A percentile compares a stretch with the other conserved stretches of the same genome.
Conservation (phyloP, 2,797 vertebrate genomes). For the Urocyon cinereoargenteus region DNA sequence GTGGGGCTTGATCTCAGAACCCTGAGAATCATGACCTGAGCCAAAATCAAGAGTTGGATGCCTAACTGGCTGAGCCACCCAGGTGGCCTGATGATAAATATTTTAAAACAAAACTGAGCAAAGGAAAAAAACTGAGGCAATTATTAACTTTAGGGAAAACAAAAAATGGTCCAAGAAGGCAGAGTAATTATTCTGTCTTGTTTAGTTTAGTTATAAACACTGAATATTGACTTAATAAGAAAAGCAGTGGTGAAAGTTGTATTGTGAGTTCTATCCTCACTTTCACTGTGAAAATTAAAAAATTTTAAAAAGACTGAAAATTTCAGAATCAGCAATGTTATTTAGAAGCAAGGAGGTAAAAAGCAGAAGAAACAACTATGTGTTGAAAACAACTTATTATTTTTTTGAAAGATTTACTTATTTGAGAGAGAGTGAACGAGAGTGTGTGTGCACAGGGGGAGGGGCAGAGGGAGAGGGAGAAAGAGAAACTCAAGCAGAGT, state of each 20-base stretch:
- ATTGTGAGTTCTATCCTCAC: background rate
- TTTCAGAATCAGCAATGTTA: slow-evolving; percentile 5
- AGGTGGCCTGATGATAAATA: background rate
- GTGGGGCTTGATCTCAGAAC: background rate
- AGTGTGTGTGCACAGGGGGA: no score
- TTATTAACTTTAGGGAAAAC: background rate
- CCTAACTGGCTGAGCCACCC: background rate
- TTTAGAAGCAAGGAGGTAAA: slow-evolving; percentile 1
- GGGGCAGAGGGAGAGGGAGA: background rate
- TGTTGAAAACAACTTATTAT: background rate
- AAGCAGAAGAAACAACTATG: slow-evolving; percentile 10
- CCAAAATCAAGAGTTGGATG: background rate
- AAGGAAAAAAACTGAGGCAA: background rate
- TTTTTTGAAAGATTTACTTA: background rate
- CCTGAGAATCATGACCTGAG: background rate
- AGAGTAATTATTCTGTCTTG: background rate
- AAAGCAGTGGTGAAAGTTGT: background rate
- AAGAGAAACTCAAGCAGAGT: background rate
- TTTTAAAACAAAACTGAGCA: background rate
- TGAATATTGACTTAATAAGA: background rate
- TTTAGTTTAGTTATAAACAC: background rate
- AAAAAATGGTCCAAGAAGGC: background rate
- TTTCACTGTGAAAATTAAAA: slow-evolving; percentile 18
- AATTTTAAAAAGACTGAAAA: background rate
- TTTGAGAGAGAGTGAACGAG: background rate